Evolutionary conservation across 2,797 vertebrate genomes (phyloP).

Genomic region (Tadarida brasiliensis): DNA sequence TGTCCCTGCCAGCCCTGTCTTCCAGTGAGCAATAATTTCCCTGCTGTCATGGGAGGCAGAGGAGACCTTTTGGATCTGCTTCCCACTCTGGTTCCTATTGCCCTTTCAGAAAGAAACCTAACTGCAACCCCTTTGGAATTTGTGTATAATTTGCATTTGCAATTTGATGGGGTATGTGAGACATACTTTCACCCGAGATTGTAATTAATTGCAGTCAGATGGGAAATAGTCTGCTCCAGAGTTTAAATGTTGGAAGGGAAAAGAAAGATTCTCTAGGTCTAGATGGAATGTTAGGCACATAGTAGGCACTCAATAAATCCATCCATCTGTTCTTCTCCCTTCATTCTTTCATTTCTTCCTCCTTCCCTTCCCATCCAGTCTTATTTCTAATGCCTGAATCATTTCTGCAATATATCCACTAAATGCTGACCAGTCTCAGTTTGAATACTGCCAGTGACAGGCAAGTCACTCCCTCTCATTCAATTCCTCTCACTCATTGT

Average conservation of each 20-base stretch:
- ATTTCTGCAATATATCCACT: not conserved
- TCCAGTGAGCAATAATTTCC: not conserved
- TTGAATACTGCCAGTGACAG: not conserved
- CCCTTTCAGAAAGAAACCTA: not conserved
- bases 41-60: not conserved
- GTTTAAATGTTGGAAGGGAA: not conserved
- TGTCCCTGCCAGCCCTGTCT: not conserved
- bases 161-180: not conserved
- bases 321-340: not conserved
- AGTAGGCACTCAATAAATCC: not conserved
- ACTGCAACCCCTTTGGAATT: not conserved
- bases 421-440: not conserved
- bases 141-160: not conserved
- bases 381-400: not conserved
- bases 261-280: not conserved
- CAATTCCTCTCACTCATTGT: not conserved
- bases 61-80: not conserved
- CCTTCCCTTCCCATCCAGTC: not conserved
- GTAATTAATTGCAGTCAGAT: not conserved
- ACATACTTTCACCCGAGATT: not conserved
- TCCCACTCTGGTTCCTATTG: not conserved
- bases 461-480: not conserved
- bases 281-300: not conserved
- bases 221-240: not conserved
- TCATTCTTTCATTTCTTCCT: not conserved